A percentile compares a stretch with the other conserved stretches of the same genome.
Evolutionary conservation across 2,888 invertebrate genomes (phyloP).

Genomic region (Drosophila barbarae): DNA sequence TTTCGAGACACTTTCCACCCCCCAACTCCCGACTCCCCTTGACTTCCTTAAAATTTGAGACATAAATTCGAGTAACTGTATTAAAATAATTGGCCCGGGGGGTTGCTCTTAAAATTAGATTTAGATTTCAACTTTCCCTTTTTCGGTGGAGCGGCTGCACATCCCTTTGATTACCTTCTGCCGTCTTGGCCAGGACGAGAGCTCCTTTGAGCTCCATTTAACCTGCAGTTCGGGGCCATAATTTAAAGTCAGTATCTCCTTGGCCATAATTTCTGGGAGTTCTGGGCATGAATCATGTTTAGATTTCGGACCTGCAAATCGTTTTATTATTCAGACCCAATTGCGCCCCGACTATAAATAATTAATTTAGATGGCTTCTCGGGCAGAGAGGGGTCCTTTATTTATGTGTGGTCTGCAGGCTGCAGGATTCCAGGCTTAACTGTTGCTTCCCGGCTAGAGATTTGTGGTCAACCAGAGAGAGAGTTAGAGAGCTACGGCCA

Average conservation of each 20-base stretch:
- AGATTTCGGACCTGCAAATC: constrained; percentile 63
- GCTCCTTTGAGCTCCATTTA: constrained; percentile 45
- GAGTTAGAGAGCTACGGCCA: constrained; percentile 47
- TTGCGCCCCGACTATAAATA: constrained; percentile 63
- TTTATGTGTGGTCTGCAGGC: constrained; percentile 53
- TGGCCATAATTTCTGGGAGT: constrained; percentile 35
- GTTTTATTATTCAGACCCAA: constrained; percentile 68
- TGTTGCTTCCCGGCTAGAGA: constrained; percentile 36
- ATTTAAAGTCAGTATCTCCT: constrained; percentile 64
- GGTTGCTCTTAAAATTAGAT: constrained; percentile 66
- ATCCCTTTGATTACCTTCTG: constrained; percentile 36
- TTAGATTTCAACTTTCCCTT: constrained; percentile 43
- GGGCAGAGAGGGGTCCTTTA: constrained; percentile 43
- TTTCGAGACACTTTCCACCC: constrained; percentile 61
- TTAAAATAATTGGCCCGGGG: constrained; percentile 67
- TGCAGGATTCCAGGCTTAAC: constrained; percentile 19
- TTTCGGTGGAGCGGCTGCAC: background rate
- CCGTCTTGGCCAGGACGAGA: constrained; percentile 21
- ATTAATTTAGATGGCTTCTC: constrained; percentile 64
- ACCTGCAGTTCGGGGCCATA: constrained; percentile 51
- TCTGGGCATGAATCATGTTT: constrained; percentile 61
- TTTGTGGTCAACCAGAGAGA: constrained; percentile 39
- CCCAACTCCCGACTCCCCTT: constrained; percentile 1
- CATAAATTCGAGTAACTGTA: constrained; percentile 75
- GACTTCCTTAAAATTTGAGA: constrained; percentile 29